Evolutionary conservation across 2,113 vertebrate species (phyloP).

Genomic region (Gorilla gorilla): DNA sequence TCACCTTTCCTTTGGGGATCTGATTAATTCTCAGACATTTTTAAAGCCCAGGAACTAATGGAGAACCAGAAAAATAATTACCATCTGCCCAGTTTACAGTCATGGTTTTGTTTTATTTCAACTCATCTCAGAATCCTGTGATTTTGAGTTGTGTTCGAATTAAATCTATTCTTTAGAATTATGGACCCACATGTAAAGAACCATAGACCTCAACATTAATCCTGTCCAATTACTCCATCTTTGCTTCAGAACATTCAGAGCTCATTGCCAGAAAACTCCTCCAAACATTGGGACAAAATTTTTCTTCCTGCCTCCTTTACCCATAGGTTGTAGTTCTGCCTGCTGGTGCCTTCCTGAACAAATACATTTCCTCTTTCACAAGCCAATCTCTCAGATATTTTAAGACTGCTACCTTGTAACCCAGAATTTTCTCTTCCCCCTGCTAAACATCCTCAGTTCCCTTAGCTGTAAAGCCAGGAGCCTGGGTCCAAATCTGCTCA

Average conservation of each 20-base stretch:
- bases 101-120: conserved; percentile 1
- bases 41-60: background rate
- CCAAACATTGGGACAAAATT: background rate
- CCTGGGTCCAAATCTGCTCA: background rate
- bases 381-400: conserved; percentile 60
- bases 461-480: background rate
- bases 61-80: background rate
- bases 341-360: background rate
- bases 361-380: conserved; percentile 71
- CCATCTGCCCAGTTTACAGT: background rate
- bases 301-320: background rate
- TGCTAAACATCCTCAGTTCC: background rate
- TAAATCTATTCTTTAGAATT: background rate
- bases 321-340: conserved; percentile 34
- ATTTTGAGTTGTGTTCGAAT: background rate
- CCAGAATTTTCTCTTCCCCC: conserved; percentile 70
- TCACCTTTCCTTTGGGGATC: background rate
- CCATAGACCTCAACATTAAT: background rate
- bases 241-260: background rate
- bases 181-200: background rate
- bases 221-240: background rate
- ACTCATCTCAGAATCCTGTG: background rate
- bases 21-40: background rate
- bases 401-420: conserved; percentile 47
- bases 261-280: conserved; percentile 26